Evolutionary conservation across 2,888 invertebrate genomes (phyloP).

Genomic region (Biston betularia): DNA sequence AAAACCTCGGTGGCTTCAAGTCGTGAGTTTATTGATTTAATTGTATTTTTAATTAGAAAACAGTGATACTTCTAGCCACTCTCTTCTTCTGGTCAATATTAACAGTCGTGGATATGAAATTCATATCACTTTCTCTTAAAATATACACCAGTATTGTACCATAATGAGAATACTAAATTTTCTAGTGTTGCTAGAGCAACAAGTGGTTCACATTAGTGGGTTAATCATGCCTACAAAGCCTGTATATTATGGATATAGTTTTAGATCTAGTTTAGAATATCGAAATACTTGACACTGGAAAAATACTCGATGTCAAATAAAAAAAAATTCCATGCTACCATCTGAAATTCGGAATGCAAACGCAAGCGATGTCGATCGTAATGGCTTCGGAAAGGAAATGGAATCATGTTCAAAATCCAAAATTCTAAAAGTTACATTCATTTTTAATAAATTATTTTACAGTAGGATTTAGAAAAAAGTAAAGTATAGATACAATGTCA

Average conservation of each 20-base stretch:
- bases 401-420: too few species aligned
- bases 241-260: background rate
- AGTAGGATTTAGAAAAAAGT: too few species aligned
- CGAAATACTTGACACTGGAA: too few species aligned
- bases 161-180: background rate
- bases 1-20: too few species aligned
- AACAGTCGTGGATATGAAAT: slow-evolving; percentile 5
- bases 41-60: background rate
- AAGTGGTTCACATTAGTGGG: slow-evolving; percentile 9
- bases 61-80: background rate
- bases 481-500: background rate
- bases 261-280: background rate
- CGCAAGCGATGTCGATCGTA: slow-evolving; percentile 12
- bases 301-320: background rate
- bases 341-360: slow-evolving; percentile 5
- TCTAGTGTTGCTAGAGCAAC: slow-evolving; percentile 2
- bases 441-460: too few species aligned
- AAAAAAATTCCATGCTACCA: slow-evolving; percentile 14
- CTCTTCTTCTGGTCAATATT: background rate
- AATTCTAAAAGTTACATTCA: too few species aligned
- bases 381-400: slow-evolving; percentile 27
- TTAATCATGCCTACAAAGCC: background rate
- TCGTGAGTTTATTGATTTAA: too few species aligned
- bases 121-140: background rate
- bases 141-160: background rate